Evolutionary conservation across 2,797 vertebrate genomes (phyloP).

Genomic region (Smutsia gigantea): DNA sequence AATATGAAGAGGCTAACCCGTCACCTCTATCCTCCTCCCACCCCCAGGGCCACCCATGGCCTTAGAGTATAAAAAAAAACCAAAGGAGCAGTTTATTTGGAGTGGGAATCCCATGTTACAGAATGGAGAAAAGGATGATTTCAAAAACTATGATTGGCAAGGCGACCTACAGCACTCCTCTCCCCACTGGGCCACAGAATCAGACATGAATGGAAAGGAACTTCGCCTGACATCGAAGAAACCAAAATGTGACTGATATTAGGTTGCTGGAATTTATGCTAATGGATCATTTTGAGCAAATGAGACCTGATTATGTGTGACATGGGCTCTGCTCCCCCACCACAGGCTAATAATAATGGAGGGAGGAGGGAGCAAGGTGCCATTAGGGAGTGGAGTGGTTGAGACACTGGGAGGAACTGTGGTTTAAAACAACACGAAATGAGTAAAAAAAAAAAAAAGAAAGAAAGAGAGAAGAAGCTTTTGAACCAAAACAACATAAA

Average conservation of each 20-base stretch:
- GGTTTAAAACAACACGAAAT: constrained; percentile 21
- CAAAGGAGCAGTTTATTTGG: background rate
- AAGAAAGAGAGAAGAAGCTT: background rate
- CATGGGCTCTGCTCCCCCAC: background rate
- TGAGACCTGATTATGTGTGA: background rate
- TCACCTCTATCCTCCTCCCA: background rate
- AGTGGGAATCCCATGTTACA: background rate
- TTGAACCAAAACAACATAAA: constrained; percentile 69
- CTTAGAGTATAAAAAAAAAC: background rate
- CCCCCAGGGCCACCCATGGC: background rate
- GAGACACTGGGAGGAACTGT: background rate
- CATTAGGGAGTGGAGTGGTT: background rate
- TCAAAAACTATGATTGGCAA: background rate
- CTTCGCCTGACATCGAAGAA: background rate
- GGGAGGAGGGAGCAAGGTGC: background rate
- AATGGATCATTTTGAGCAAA: background rate
- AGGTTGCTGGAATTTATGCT: background rate
- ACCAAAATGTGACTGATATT: background rate
- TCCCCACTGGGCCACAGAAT: background rate
- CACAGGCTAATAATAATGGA: background rate
- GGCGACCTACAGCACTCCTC: background rate
- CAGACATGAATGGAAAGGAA: background rate
- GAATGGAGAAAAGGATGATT: constrained; percentile 39
- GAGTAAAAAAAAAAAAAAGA: background rate
- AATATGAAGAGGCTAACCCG: constrained; percentile 12